A percentile compares a stretch with the other conserved stretches of the same genome.
Evolutionary conservation across 2,888 invertebrate genomes (phyloP).

Genomic region (Salticus scenicus): DNA sequence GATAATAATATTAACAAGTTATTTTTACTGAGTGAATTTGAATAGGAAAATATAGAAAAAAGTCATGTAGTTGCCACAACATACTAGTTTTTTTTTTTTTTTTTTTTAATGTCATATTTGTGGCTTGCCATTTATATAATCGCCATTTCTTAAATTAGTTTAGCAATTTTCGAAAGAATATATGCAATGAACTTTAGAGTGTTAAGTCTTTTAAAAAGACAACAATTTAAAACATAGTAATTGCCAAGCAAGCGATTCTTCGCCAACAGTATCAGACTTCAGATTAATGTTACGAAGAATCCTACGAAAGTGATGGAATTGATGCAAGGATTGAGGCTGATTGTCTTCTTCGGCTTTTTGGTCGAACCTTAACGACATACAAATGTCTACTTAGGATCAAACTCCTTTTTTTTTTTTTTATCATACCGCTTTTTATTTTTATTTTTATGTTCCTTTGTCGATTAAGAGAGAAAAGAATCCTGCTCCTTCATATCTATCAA

Average conservation of each 20-base stretch:
- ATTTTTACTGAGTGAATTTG: too few species aligned
- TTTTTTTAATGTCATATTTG: too few species aligned
- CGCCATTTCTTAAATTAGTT: too few species aligned
- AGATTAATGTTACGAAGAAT: constrained; percentile 38
- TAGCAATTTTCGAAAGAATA: too few species aligned
- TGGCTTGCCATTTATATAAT: too few species aligned
- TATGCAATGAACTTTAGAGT: too few species aligned
- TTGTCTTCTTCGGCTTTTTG: constrained; percentile 60
- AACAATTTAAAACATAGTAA: too few species aligned
- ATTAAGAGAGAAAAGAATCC: not conserved
- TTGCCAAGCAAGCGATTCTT: not conserved
- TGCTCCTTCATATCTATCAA: not conserved
- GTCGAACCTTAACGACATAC: constrained; percentile 65
- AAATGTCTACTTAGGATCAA: constrained; percentile 67
- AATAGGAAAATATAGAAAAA: too few species aligned
- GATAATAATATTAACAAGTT: too few species aligned
- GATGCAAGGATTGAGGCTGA: constrained; percentile 66
- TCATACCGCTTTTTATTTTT: not conserved
- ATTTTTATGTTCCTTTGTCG: not conserved
- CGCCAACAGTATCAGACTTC: constrained; percentile 30
- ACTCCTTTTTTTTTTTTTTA: constrained; percentile 18
- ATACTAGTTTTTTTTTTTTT: too few species aligned
- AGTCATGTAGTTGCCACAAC: too few species aligned
- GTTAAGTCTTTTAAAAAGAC: too few species aligned
- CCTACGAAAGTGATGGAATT: constrained; percentile 53